Evolutionary conservation across 2,797 vertebrate genomes (phyloP), one percentile per base, ranked within the genome.

Genomic region (Orientallactaga sibirica): DNA sequence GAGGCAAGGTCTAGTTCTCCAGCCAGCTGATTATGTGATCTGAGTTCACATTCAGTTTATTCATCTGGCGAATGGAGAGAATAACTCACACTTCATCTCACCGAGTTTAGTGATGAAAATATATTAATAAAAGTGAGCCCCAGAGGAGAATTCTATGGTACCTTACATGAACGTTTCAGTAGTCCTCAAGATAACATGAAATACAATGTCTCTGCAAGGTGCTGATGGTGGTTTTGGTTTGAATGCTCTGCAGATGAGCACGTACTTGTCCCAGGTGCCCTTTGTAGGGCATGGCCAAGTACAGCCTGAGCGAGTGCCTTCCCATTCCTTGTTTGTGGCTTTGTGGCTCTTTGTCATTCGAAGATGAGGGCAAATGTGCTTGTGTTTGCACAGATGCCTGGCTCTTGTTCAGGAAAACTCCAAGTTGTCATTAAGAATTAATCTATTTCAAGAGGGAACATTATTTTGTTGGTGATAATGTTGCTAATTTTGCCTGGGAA

Each of bases 381-480:
- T 90, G 29, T 83, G 86, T 77, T 67, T 92, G 87, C 77, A 75
- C 73, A 90, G 73, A 74, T n/a, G 81, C 75, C 83, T 90, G 88
- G 85, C 87, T 78, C 74, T 80, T 78, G 62, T 58, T 95, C 92
- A 90, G 74, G 43, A 91, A 96, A 75, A 87, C 66, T 68, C 55
- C 18, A 87, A 92, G 81, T 71, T 77, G 80, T 95, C 94, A 80
- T 66, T 77, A 95, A 95, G 92, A 95, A 92, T 91, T 94, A 88
- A 94, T 94, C 76, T 88, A 70, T 92, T 96, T 95, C 91, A 91
- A 93, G 88, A 92, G 71, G 48, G 27, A 90, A 33, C 67, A 94
- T 93, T 95, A 92, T 94, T 96, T 94, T 92, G 33, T 94, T 84
- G 82, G 93, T 77, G 90, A 95, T 91, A 92, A 88, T 90, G 68